Conservation (phyloP, 1,140 invertebrate species). For the Calephelis nemesis region DNA sequence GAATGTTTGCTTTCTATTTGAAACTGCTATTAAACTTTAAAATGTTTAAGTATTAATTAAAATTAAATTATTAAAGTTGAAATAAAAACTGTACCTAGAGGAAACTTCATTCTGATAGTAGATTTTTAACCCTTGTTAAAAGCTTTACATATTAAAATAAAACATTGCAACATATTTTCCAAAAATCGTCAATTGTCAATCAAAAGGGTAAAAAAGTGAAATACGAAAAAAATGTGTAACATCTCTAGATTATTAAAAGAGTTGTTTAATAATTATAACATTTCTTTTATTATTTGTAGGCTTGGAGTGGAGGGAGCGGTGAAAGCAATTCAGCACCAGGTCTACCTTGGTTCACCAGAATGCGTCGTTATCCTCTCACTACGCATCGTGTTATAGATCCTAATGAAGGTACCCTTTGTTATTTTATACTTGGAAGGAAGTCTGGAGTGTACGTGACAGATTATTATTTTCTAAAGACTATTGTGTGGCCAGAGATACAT, state of each 20-base stretch:
- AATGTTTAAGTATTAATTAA: too few species aligned
- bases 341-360: conserved; percentile 55
- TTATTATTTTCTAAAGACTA: neutral
- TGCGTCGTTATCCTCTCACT: conserved; percentile 47
- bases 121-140: too few species aligned
- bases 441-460: conserved; percentile 1
- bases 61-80: too few species aligned
- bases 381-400: conserved; percentile 65
- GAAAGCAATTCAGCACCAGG: conserved; percentile 33
- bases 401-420: conserved; percentile 48
- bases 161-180: too few species aligned
- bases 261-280: neutral
- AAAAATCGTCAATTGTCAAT: neutral
- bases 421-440: neutral
- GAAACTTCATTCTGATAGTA: too few species aligned
- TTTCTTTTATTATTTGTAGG: conserved; percentile 38
- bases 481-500: neutral
- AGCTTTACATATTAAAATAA: too few species aligned
- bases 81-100: too few species aligned
- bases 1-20: too few species aligned
- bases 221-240: neutral
- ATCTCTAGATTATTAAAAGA: too few species aligned
- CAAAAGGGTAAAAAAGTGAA: neutral
- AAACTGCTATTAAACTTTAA: too few species aligned
- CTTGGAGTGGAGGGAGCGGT: conserved; percentile 27